Base-by-base conservation (phyloP, 2,113 vertebrate genomes). In the Corvus moneduloides region DNA sequence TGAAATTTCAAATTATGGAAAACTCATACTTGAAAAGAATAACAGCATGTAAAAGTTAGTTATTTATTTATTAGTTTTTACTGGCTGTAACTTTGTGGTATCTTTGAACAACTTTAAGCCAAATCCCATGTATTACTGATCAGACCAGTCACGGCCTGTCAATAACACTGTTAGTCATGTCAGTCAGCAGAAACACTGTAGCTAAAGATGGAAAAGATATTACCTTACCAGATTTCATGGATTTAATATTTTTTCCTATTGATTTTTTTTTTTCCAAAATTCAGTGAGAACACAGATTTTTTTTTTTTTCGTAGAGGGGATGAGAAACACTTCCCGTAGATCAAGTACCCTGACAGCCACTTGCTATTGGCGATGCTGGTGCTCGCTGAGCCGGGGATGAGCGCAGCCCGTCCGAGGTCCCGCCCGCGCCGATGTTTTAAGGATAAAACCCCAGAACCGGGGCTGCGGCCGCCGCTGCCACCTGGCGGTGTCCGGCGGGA, bases 401-500 rank as follows among this genome's bases (percentile, higher is more conserved):
- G 49, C 49, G 0, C 7, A 3, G 49, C 54, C 46, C 46, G 19
- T 4, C 19, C 51, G 2, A 1, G 35, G 10, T 24, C 24, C 44
- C 13, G 52, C 61, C 82, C 51, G 66, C 7, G 68, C 58, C 52
- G 10, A 0, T 9, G 37, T 24, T 89, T 74, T 46, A 1, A 11
- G 69, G 61, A 59, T 0, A 28, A 44, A 81, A 28, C 0, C 4
- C 13, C 46, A 0, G 5, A 21, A 52, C 26, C 32, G 13, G 83
- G 59, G 23, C 58, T 12, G 68, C 39, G 73, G 37, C 44, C 17
- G 74, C 59, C 28, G 81, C 66, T 66, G 66, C 81, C 89, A 66
- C 74, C 89, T 79, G 81, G 89, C 67, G 81, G 89, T 51, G 67
- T 3, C 74, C 20, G 30, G n/a, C 9, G 89, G 81, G 17, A 87